Evolutionary conservation across 2,888 invertebrate genomes (phyloP), one percentile per base, ranked within the genome.

Genomic region (Amitus sp.): DNA sequence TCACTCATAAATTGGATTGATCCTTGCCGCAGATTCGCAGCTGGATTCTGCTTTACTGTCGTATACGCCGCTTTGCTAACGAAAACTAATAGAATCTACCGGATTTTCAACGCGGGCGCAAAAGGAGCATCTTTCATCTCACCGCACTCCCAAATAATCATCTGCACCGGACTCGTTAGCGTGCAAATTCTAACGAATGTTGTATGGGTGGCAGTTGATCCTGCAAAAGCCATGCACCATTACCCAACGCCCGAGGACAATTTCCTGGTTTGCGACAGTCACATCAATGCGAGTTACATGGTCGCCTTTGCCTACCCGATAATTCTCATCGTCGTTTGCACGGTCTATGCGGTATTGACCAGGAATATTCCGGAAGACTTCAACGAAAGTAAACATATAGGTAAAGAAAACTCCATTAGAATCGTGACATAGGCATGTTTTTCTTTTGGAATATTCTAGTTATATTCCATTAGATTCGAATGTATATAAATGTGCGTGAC

Each of bases 291-390:
- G 4, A 94, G 94, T 33, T 96, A 96, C 77, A 95, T 96, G 88
- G 93, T 96, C 72, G 94, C 94, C 18, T 97, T 98, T 84, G 91
- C 91, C 73, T 96, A 96, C 84, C 96, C 96, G 13, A 95, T 96
- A 73, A 85, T 95, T 62, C 86, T 96, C 47, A 95, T 96, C 73
- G 86, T 95, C 12, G 87, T 95, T 58, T 98, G 98, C 83, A 99
- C 98, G 0, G 89, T 98, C 10, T 98, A 99, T 79, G 98, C 98
- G 0, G 90, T 97, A 0, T 88, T 96, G 43, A 97, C 96, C 0
- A 87, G 98, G 68, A 98, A 98, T 85, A 94, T 98, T 64, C 99
- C 98, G 0, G 98, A 98, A 82, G 97, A 97, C 34, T 99, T 98
- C 83, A 98, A 99, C 83, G 98, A 97, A 84, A 96, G 96, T 74